Conservation (phyloP, 2,113 vertebrate species). For the Pelusios castaneus region DNA sequence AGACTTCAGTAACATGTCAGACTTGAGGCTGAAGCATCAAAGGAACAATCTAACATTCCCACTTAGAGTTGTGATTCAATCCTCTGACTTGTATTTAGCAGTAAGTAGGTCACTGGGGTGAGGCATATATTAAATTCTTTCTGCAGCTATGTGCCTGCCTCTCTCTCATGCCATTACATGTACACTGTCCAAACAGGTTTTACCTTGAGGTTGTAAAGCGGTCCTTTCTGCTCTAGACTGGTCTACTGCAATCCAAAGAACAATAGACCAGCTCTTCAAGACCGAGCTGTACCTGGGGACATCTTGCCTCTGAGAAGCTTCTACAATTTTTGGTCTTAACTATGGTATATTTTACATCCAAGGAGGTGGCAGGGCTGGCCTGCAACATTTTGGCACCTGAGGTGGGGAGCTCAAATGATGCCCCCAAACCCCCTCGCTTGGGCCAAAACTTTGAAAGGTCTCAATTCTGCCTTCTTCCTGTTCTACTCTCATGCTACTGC, state of each 20-base stretch:
- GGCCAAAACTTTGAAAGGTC: too few species aligned
- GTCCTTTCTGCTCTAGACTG: not conserved
- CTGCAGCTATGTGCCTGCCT: not conserved
- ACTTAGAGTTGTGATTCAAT: not conserved
- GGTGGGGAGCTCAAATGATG: too few species aligned
- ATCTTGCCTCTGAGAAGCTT: not conserved
- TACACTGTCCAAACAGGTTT: constrained; percentile 19
- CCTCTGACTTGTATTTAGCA: not conserved
- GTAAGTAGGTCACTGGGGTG: not conserved
- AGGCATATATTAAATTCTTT: not conserved
- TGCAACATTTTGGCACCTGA: too few species aligned
- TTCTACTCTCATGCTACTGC: too few species aligned
- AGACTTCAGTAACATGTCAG: not conserved
- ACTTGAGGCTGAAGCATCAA: not conserved
- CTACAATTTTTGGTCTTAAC: not conserved
- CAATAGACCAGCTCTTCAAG: rapidly evolving
- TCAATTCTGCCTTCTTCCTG: too few species aligned
- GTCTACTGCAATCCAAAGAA: not conserved
- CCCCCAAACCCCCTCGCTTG: too few species aligned
- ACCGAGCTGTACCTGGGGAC: rapidly evolving
- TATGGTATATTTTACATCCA: not conserved
- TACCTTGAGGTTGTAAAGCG: not conserved
- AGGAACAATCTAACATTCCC: not conserved
- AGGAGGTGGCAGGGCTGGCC: too few species aligned
- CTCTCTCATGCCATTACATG: not conserved